Evolutionary conservation across 2,797 vertebrate genomes (phyloP), one percentile per base, ranked within the genome.

Genomic region (Lithobates pipiens): DNA sequence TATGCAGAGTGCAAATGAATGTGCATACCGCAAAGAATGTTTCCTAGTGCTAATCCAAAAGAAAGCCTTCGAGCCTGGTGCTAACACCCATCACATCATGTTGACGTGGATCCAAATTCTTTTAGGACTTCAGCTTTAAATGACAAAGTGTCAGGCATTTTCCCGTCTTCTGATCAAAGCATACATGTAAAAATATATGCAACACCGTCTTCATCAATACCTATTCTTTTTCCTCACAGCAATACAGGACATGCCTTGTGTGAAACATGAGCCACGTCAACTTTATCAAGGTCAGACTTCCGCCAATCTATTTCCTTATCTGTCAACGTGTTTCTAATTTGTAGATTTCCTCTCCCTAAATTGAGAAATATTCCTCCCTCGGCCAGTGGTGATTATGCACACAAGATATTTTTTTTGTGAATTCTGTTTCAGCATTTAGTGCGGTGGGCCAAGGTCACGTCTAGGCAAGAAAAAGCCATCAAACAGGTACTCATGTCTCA

Each of bases 281-380:
- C 75, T 67, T 78, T 29, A 86, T 86, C 80, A 83, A 87, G 85
- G 80, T 83, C 80, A 87, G 80, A 87, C 76, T 87, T 83, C 69
- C 85, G 70, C 75, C 63, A 86, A 80, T 83, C 80, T 79, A 78
- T 79, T 87, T 85, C 84, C 85, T 87, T 83, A 87, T 87, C 85
- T 83, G 85, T 87, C 85, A 87, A 57, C 80, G 79, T 78, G 80
- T 75, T 87, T 87, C 80, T 83, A 79, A 87, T 87, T 83, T 87
- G 80, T 74, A 87, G 76, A 83, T 83, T 87, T 83, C 80, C 85
- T 87, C 78, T 87, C 68, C 61, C 61, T 70, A 87, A 87, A 83
- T 87, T 83, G 75, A 87, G 80, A 83, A 87, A 87, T 78, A 68
- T 75, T 87, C 80, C 73, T 82, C 57, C 36, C 61, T 73, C 21